phyloP scores from a whole-genome alignment of 2,888 invertebrate genomes.

The Penaeus monodon region DNA sequence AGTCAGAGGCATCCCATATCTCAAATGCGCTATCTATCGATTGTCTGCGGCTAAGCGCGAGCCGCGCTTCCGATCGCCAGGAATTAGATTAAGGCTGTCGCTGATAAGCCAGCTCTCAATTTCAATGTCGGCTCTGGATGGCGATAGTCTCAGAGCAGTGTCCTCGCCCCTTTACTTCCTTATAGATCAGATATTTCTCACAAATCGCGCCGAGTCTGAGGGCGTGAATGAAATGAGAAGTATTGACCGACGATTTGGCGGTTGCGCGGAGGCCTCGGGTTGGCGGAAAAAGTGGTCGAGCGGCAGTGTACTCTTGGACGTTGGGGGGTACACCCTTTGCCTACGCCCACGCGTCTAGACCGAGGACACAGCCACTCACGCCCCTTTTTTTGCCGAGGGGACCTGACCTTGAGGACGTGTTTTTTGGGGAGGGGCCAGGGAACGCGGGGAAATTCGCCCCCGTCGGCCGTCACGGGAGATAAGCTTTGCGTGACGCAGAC shows the following conservation, averaged over 20 bases:
- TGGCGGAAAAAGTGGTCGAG: background rate
- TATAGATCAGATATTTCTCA: constrained; percentile 15
- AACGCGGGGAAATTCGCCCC: background rate
- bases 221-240: background rate
- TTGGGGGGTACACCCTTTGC: too few relatives aligned
- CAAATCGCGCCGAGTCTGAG: background rate
- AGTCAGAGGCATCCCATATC: background rate
- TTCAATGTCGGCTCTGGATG: background rate
- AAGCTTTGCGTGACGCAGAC: background rate
- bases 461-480: background rate
- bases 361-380: too few relatives aligned
- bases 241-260: background rate
- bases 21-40: background rate
- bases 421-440: background rate
- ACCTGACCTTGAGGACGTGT: constrained; percentile 3
- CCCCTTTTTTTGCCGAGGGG: background rate
- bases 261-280: background rate
- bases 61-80: background rate
- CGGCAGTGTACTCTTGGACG: too few relatives aligned
- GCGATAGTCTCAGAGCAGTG: background rate
- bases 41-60: background rate
- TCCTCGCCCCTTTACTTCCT: background rate
- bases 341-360: too few relatives aligned
- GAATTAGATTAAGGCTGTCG: background rate
- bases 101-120: background rate